Percentiles rank a stretch among this genome's conserved stretches.
phyloP scores from a whole-genome alignment of 2,888 invertebrate genomes.

The Cremastinae sp. region DNA sequence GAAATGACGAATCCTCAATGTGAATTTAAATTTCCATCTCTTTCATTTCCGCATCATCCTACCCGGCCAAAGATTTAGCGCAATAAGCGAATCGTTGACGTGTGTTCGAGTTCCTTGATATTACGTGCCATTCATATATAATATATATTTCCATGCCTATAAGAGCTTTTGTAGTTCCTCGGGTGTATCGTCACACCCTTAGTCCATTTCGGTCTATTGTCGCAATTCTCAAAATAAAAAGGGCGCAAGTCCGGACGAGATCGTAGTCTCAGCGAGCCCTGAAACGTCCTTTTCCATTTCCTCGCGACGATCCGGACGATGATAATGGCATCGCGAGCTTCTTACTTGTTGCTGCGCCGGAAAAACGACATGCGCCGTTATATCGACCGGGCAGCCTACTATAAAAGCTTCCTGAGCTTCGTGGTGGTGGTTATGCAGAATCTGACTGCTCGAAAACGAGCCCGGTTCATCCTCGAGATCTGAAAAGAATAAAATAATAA shows the following conservation, averaged over 20 bases:
- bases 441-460: constrained; percentile 46
- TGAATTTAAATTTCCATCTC: no score
- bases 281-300: background rate
- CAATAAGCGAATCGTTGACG: no score
- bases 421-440: constrained; percentile 68
- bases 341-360: constrained; percentile 77
- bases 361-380: constrained; percentile 75
- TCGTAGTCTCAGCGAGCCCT: background rate
- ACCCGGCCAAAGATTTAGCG: no score
- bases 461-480: constrained; percentile 45
- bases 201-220: background rate
- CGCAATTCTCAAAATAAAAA: no score
- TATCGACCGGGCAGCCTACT: constrained; percentile 74
- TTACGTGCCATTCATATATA: no score
- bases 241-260: no score
- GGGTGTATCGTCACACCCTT: no score
- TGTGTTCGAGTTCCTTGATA: no score
- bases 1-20: no score
- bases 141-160: no score
- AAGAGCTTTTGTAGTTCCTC: no score
- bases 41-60: no score
- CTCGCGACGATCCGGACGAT: constrained; percentile 1
- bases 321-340: constrained; percentile 45
- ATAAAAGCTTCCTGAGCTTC: constrained; percentile 70
- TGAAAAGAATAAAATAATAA: constrained; percentile 13